Evolutionary conservation across 1,140 invertebrate genomes (phyloP).

Genomic region (Atta cephalotes): DNA sequence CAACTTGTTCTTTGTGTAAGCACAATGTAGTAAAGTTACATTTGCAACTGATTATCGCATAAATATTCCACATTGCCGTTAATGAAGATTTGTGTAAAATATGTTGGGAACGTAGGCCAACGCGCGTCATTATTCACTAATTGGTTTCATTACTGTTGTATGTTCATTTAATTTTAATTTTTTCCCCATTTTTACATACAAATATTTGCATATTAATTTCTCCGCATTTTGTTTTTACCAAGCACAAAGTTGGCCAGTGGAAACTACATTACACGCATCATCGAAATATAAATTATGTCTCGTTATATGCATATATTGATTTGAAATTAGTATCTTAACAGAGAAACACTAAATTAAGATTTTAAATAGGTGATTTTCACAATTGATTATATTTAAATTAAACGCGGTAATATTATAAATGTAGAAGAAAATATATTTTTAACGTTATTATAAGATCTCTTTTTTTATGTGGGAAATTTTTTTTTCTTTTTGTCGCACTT

Average conservation of each 20-base stretch:
- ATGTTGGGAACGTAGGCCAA: neutral
- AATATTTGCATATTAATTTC: slow-evolving; percentile 20
- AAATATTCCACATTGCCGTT: neutral
- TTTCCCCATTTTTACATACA: neutral
- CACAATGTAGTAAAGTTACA: neutral
- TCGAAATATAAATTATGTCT: neutral
- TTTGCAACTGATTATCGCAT: slow-evolving; percentile 27
- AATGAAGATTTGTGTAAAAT: slow-evolving; percentile 28
- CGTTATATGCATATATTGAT: neutral
- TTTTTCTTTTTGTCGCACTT: neutral
- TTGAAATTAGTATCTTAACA: slow-evolving; percentile 23
- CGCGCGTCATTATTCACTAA: neutral
- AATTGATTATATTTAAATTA: slow-evolving; percentile 2
- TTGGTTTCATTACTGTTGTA: neutral
- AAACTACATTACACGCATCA: neutral
- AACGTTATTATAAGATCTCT: neutral
- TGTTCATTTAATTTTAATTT: slow-evolving; percentile 15
- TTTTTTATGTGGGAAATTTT: neutral
- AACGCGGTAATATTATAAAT: neutral
- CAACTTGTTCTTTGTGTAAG: neutral
- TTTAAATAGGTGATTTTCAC: neutral
- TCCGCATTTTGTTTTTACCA: slow-evolving; percentile 1
- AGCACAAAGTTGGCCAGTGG: neutral
- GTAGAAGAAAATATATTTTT: neutral
- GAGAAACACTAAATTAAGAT: neutral